These are phyloP conservation scores for Terebella lapidaria DNA, from an alignment of 2,888 invertebrate species.

Conservation along the genomic window DNA sequence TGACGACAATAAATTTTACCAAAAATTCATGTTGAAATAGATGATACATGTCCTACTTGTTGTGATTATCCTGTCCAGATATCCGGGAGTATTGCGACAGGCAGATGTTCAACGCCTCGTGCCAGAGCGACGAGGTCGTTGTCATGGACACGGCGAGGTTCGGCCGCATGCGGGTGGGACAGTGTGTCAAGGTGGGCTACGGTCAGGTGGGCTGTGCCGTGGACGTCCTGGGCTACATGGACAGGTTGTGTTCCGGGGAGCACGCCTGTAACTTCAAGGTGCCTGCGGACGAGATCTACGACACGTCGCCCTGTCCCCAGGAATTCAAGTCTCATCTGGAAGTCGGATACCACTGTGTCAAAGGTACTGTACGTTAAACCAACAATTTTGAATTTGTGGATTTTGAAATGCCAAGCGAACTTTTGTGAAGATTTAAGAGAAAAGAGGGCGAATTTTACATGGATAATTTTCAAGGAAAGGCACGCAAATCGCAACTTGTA, in stretches of 20 bases:
- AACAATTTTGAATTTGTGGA: too few species aligned
- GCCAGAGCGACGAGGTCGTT: background rate
- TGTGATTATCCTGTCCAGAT: too few species aligned
- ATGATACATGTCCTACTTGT: too few species aligned
- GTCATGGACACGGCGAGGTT: conserved; percentile 1
- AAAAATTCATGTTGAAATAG: too few species aligned
- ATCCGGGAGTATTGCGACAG: conserved; percentile 3
- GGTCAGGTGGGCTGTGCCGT: conserved; percentile 3
- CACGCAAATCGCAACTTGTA: too few species aligned
- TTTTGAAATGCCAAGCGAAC: too few species aligned
- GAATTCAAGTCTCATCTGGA: conserved; percentile 4
- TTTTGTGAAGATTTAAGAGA: too few species aligned
- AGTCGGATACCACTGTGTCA: background rate
- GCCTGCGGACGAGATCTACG: background rate
- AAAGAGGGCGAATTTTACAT: too few species aligned
- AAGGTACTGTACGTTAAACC: too few species aligned
- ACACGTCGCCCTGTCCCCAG: background rate
- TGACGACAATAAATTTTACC: too few species aligned
- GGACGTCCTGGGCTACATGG: conserved; percentile 1
- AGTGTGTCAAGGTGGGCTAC: conserved; percentile 1
- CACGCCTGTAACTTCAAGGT: background rate
- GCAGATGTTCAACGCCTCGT: conserved; percentile 6
- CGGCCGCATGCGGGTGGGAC: conserved; percentile 5
- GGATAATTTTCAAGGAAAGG: too few species aligned
- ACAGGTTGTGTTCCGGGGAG: conserved; percentile 1